These are phyloP conservation scores for Phalacrocorax aristotelis DNA, from an alignment of 2,113 vertebrate species.

Conservation along the genomic window DNA sequence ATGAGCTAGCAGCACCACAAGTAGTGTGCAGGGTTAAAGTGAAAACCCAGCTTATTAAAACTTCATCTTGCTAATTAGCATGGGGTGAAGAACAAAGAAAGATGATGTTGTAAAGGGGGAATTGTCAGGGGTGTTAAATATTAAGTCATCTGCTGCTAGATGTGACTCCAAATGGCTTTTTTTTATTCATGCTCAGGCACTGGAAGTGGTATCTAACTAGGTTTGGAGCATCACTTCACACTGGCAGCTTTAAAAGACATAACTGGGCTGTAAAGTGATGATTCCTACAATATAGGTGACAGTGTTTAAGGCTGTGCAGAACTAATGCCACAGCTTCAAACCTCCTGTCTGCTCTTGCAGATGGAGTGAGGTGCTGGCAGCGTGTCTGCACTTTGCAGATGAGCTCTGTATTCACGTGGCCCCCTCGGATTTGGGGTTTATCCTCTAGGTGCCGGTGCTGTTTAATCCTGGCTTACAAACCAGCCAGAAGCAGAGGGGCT, in stretches of 20 bases:
- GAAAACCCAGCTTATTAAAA: neutral
- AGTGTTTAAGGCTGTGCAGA: neutral
- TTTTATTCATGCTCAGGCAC: neutral
- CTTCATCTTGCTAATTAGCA: neutral
- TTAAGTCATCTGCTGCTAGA: neutral
- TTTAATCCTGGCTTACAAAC: neutral
- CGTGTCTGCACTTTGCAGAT: neutral
- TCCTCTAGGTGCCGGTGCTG: neutral
- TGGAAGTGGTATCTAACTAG: neutral
- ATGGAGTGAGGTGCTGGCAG: fast-evolving
- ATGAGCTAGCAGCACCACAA: fast-evolving
- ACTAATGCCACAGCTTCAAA: neutral
- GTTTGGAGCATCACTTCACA: neutral
- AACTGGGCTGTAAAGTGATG: neutral
- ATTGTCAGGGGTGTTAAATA: neutral
- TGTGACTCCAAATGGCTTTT: neutral
- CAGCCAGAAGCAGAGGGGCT: neutral
- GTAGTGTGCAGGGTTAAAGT: neutral
- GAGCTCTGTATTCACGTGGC: neutral
- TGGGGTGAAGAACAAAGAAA: neutral
- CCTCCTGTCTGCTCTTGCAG: neutral
- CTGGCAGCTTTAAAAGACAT: neutral
- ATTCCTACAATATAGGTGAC: neutral
- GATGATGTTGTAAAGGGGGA: neutral
- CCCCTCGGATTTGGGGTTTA: neutral